Evolutionary conservation across 2,797 vertebrate species (phyloP), one percentile per base, ranked within the genome.

Genomic region (Acridotheres tristis): DNA sequence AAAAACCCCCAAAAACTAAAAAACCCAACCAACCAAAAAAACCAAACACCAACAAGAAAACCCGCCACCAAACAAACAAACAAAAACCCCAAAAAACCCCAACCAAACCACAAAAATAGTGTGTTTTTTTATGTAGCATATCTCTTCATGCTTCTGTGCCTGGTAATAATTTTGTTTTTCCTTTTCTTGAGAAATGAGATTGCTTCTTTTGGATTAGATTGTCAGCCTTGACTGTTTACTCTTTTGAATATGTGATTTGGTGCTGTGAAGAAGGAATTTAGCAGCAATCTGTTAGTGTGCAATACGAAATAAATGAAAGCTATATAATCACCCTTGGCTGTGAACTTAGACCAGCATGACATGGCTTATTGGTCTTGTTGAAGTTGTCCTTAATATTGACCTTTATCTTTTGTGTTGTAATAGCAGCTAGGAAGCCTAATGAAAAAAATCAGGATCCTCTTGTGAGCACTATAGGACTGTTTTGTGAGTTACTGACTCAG

Each of bases 131-230:
- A 27, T 72, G 13, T 89, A 47, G 42, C 30, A 4, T 53, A 26
- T 42, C 32, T 78, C 27, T 84, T 81, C 53, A 57, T 76, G 16
- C 42, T 73, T 72, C 51, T 73, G 10, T 91, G 36, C 22, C 34
- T 75, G 48, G 15, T 62, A 65, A 36, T 88, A 62, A 59, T 51
- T 81, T 55, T 76, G 13, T 71, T 89, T 85, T 80, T 36, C 54
- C 10, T 72, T 79, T 89, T 84, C 34, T 72, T 67, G 75, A 84
- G 45, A 91, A 84, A 88, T 82, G 4, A 80, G 36, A 51, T 82
- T 74, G 13, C 75, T 68, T 74, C 29, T 80, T 93, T 86, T 72
- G 2, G 0, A 66, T 84, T 78, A 71, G 19, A 12, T 78, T 89
- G 59, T 90, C 65, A 65, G 38, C 42, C 51, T 90, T 62, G n/a